phyloP scores from a whole-genome alignment of 2,113 vertebrate species.

The Suricata suricatta region DNA sequence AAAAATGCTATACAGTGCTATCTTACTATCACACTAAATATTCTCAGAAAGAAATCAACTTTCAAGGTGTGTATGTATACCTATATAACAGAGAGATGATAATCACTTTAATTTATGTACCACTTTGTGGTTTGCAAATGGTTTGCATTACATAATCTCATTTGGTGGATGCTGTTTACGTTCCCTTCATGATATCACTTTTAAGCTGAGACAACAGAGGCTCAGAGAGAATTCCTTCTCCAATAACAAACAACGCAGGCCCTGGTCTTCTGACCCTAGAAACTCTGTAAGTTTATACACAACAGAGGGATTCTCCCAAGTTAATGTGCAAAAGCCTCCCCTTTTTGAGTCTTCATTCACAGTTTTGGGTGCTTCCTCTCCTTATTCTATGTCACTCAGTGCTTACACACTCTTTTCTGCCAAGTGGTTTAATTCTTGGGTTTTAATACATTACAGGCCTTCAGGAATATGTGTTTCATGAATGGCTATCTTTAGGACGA shows the following conservation, averaged over 20 bases:
- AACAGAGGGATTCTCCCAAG: neutral
- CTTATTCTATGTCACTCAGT: neutral
- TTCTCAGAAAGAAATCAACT: slow-evolving; percentile 6
- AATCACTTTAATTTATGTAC: neutral
- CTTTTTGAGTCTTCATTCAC: neutral
- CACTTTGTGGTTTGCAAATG: neutral
- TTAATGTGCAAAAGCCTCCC: neutral
- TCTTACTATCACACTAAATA: slow-evolving; percentile 3
- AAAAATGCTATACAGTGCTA: neutral
- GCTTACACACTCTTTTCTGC: neutral
- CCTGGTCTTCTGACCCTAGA: neutral
- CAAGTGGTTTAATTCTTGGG: neutral
- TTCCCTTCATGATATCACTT: neutral
- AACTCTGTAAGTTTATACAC: neutral
- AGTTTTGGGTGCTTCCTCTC: neutral
- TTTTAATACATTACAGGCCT: neutral
- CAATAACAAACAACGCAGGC: neutral
- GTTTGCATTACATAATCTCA: neutral
- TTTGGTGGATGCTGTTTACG: neutral
- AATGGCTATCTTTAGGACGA: neutral
- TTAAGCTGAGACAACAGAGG: neutral
- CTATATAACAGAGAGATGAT: neutral
- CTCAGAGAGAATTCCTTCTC: neutral
- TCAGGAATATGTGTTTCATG: neutral
- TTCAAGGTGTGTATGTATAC: neutral